phyloP scores from a whole-genome alignment of 2,797 vertebrate genomes.

The Labeo calbasu region DNA sequence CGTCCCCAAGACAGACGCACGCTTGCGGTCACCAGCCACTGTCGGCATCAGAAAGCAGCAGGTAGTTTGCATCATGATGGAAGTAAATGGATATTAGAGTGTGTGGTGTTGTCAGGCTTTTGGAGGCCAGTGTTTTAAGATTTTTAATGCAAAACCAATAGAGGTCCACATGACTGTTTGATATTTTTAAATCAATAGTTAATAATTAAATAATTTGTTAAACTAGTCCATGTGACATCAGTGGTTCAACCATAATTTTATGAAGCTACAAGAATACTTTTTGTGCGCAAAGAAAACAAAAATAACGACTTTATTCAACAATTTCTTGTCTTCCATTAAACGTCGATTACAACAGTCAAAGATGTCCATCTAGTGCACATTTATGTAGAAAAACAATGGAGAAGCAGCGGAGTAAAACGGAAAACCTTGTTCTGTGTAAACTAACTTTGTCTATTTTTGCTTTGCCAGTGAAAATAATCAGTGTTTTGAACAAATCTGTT shows the following conservation, averaged over 20 bases:
- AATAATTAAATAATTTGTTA: no score
- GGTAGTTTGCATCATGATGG: not conserved
- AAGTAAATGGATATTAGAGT: not conserved
- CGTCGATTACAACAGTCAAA: no score
- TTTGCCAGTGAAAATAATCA: not conserved
- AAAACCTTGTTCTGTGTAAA: not conserved
- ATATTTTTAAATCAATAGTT: not conserved
- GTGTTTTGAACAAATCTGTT: not conserved
- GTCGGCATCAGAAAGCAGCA: not conserved
- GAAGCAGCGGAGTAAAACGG: not conserved
- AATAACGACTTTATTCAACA: no score
- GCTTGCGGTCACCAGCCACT: not conserved
- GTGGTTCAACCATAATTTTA: no score
- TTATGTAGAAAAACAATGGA: no score
- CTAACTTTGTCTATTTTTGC: no score
- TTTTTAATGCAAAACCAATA: not conserved
- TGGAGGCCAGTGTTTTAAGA: not conserved
- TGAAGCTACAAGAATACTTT: no score
- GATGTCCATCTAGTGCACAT: no score
- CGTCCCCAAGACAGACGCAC: slow-evolving; percentile 57
- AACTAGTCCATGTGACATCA: no score
- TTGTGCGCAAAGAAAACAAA: no score
- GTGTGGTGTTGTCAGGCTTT: not conserved
- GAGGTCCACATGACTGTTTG: not conserved
- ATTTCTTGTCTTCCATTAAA: no score